Evolutionary conservation across 53 echinoderm and acorn worm genomes (phyloP).

Genomic region (Hippasteria phrygiana): DNA sequence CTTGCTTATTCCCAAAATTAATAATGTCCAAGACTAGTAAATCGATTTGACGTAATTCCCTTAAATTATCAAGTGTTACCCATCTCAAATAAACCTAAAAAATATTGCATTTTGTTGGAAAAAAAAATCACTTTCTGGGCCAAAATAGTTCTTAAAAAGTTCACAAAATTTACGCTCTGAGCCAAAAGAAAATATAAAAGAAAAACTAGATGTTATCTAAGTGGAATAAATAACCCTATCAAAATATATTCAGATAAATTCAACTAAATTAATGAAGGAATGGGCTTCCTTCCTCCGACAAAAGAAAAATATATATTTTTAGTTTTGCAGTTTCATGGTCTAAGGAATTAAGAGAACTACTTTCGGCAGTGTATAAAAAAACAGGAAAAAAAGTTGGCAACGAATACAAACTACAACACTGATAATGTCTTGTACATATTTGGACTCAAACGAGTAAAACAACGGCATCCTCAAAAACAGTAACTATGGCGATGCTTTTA

Average conservation of each 20-base stretch:
- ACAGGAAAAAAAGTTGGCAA: background rate
- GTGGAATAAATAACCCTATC: background rate
- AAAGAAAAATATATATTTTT: background rate
- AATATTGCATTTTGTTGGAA: background rate
- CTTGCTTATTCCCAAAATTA: no score
- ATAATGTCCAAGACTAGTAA: no score
- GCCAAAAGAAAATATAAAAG: background rate
- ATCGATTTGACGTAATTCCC: no score
- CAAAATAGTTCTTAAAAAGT: background rate
- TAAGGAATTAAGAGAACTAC: background rate
- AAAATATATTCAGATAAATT: no score
- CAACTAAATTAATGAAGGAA: no score
- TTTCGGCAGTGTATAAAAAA: background rate
- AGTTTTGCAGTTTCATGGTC: background rate
- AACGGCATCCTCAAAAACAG: no score
- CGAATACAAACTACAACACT: background rate
- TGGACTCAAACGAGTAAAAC: no score
- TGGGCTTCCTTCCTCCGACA: no score
- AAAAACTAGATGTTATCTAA: background rate
- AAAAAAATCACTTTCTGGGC: constrained; percentile 14
- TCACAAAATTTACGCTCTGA: background rate
- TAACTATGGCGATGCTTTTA: background rate
- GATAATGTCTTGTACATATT: no score
- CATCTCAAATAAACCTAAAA: background rate
- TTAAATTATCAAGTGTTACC: no score